phyloP scores from a whole-genome alignment of 2,888 invertebrate genomes.

The Limnephilus rhombicus region DNA sequence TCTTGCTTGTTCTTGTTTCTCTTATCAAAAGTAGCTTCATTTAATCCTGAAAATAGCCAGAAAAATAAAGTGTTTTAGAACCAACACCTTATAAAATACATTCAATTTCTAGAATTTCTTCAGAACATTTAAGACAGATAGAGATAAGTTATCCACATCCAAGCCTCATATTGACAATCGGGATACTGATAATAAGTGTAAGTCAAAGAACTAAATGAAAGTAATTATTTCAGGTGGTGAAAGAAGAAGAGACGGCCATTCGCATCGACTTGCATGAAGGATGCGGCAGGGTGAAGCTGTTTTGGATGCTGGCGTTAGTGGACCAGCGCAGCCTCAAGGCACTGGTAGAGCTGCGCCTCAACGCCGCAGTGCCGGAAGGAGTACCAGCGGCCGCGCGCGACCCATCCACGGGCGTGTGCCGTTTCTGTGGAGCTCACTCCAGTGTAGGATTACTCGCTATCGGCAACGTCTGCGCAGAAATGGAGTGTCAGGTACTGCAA shows the following conservation, averaged over 20 bases:
- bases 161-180: too few species aligned
- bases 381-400: background rate
- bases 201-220: background rate
- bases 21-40: background rate
- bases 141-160: background rate
- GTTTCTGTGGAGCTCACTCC: conserved; percentile 93
- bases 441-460: conserved; percentile 91
- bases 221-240: conserved; percentile 83
- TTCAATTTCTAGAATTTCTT: background rate
- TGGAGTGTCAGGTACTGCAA: conserved; percentile 89
- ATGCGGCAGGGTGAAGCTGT: conserved; percentile 96
- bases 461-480: conserved; percentile 95
- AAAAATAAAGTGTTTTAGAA: background rate
- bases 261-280: conserved; percentile 98
- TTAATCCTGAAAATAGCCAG: background rate
- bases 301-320: conserved; percentile 95
- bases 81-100: background rate
- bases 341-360: conserved; percentile 92
- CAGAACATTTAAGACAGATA: background rate
- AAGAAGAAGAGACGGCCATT: conserved; percentile 97
- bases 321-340: conserved; percentile 96
- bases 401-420: conserved; percentile 84
- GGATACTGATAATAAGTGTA: conserved; percentile 2
- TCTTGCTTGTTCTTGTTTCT: background rate
- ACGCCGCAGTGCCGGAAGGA: conserved; percentile 75